Base-by-base conservation (phyloP, 2,888 invertebrate species). In the Agonum fuliginosum region DNA sequence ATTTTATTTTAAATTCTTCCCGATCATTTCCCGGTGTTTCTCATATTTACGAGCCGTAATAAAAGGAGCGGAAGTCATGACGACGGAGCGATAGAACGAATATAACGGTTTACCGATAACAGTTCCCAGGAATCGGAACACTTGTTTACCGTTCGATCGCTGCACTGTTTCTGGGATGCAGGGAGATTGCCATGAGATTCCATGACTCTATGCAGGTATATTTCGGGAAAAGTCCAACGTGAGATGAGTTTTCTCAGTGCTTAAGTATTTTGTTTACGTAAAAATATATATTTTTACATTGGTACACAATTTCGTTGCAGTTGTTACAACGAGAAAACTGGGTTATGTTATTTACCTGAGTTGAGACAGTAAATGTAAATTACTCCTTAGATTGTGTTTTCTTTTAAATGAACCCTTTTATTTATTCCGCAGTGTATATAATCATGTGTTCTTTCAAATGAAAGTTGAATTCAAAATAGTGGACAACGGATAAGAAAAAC, bases 51-150 rank as follows among this genome's bases (percentile, higher is more conserved):
- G 77, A 76, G 69, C 24, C 54, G 70, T 70, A 77, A 77, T 77
- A 77, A 77, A 77, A 70, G 69, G 27, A 54, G 70, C 77, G 75
- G 75, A 67, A 76, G 75, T 76, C 75, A 76, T 76, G 75, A 67
- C 67, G 67, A 69, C 51, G 67, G 30, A 58, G 46, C 74, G 48
- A 62, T 48, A 37, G 48, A 46, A 76, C 69, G 69, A 34, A 65
- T 37, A 77, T 70, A 77, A 77, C 77, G 77, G 70, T 77, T 77
- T 77, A 77, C 69, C 77, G 70, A 77, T 77, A 77, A 77, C 77
- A 41, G 77, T 77, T 69, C 12, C 69, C 54, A 58, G 51, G 70
- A 70, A 77, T 77, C 70, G 69, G 70, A 70, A 70, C 70, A 69
- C 41, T 77, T 77, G 77, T 77, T 77, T 77, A 70, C 77, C 77